Evolutionary conservation across 2,797 vertebrate species (phyloP).

Genomic region (Hipposideros larvatus): DNA sequence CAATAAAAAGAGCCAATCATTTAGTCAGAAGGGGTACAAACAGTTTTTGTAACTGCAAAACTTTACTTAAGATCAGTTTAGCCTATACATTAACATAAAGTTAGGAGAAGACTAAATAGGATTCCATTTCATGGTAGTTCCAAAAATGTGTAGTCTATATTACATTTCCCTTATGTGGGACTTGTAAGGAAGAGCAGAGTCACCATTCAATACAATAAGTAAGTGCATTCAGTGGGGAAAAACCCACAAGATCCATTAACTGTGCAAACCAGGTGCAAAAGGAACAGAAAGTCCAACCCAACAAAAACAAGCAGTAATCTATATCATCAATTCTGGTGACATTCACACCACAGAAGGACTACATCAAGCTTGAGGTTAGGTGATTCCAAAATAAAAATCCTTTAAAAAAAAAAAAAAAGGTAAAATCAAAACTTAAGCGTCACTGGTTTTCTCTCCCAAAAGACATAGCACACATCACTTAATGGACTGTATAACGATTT

Average conservation of each 20-base stretch:
- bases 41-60: neutral
- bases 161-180: constrained; percentile 45
- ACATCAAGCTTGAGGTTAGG: neutral
- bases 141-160: constrained; percentile 64
- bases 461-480: neutral
- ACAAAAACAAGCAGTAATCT: neutral
- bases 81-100: constrained; percentile 37
- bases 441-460: neutral
- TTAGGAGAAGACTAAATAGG: constrained; percentile 51
- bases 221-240: neutral
- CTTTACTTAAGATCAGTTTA: neutral
- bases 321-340: neutral
- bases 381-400: constrained; percentile 31
- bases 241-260: constrained; percentile 67
- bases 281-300: constrained; percentile 41
- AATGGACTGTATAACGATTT: neutral
- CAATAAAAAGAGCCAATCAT: neutral
- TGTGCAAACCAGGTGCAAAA: constrained; percentile 43
- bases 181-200: constrained; percentile 46
- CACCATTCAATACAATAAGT: constrained; percentile 54
- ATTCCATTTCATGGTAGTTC: neutral
- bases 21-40: neutral
- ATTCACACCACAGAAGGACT: neutral
- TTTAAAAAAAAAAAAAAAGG: neutral
- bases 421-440: constrained; percentile 23